Evolutionary conservation across 2,113 vertebrate genomes (phyloP), one percentile per base, ranked within the genome.

Genomic region (Alectura lathami): DNA sequence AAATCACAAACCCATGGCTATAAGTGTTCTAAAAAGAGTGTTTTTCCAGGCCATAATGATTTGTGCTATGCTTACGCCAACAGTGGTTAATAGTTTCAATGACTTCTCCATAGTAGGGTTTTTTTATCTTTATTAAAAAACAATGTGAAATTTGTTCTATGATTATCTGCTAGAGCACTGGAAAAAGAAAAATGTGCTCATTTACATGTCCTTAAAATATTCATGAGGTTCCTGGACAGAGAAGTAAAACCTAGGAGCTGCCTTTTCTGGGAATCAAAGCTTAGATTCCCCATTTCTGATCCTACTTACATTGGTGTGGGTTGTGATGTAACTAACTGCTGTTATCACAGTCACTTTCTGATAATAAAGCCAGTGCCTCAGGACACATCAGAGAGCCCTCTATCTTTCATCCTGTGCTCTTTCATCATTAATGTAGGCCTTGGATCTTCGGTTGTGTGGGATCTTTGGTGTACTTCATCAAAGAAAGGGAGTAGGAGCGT

Each of bases 401-500:
- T 10, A 11, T 54, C 87, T 94, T 91, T 87, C 57, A 91, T 87
- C 69, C 36, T 1, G 0, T 1, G 1, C 53, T 87, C 89, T 91
- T 94, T 87, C 42, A 70, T 91, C 78, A 16, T 54, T 77, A 59
- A 17, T 21, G 50, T 38, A 47, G 59, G 20, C 47, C n/a, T 87
- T 84, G 62, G n/a, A 62, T 86, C 77, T 66, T 47, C 45, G 8
- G 0, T 72, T 1, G 22, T 1, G 0, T 70, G 79, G 83, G 15
- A 23, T 77, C 83, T 91, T 45, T 59, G 20, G 47, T 81, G 34
- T 23, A 78, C 29, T 74, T 86, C 62, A 57, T 89, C 89, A 79
- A 78, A 94, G 68, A 80, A 47, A 54, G 34, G 26, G 45, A 89
- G 29, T 50, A 88, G 76, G 50, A 77, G 38, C 15, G 32, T 30